Evolutionary conservation across 1,140 invertebrate species (phyloP), one percentile per base, ranked within the genome.

Genomic region (Choristoneura fumiferana): DNA sequence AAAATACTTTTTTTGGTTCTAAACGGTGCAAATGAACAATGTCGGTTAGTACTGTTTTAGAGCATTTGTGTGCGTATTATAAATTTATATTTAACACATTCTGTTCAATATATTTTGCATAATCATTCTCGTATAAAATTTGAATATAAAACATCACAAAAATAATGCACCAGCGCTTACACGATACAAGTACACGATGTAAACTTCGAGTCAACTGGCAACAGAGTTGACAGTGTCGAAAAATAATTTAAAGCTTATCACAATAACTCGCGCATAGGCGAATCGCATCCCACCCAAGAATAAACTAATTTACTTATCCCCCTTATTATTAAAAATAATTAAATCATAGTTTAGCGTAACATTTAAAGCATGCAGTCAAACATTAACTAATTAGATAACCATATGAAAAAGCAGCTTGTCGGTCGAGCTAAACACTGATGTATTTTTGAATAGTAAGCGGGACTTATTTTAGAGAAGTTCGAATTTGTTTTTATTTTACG

Each of bases 191-290:
- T 63, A 78, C 71, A 67, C 61, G 67, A 70, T 75, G 67, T 74
- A 78, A 68, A 78, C 62, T 71, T 68, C 60, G 59, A 65, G 66
- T 54, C 60, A 69, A 67, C 66, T 39, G 43, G 59, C 49, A 59
- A 57, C 58, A 58, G 61, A 73, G 66, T 12, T 22, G 67, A 63
- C 69, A 63, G 56, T 63, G 65, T 78, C 69, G 66, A 87, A 81
- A 77, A 87, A 87, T 87, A 88, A 87, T 87, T 88, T 88, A 87
- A 88, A 88, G 85, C 82, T 85, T 81, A 86, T 81, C 72, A 83
- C 73, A 78, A 70, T 65, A 33, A 64, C 64, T 81, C 76, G 74
- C 70, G 74, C 72, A 12, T n/a, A 43, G 1, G 22, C 29, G 6
- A 22, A 45, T 22, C 40, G 40, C 18, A 33, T 49, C 43, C 43